Conservation (phyloP, 2,113 vertebrate genomes). For the Falco punctatus region DNA sequence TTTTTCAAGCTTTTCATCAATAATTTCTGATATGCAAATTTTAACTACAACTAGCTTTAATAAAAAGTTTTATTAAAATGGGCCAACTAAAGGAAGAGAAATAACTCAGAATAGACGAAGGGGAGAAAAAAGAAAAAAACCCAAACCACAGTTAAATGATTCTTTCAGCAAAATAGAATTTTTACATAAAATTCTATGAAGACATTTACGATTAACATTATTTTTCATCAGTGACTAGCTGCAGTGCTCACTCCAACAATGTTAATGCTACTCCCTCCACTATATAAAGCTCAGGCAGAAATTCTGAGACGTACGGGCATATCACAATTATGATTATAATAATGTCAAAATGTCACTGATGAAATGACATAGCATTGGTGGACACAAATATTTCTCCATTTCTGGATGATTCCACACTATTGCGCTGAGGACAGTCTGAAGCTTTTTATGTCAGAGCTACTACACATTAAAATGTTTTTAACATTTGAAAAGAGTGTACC, state of each 20-base stretch:
- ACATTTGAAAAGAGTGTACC: background rate
- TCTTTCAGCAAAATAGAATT: background rate
- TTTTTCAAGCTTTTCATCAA: background rate
- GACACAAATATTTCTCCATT: background rate
- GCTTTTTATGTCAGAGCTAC: background rate
- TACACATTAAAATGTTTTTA: background rate
- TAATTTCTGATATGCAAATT: background rate
- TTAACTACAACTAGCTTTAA: background rate
- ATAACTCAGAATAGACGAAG: background rate
- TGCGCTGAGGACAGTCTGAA: background rate
- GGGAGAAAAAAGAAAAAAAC: background rate
- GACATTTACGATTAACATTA: background rate
- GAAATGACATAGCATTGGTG: background rate
- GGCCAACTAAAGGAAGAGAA: background rate
- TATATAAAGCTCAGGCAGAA: background rate
- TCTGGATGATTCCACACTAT: background rate
- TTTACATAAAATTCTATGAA: background rate
- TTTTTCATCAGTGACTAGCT: background rate
- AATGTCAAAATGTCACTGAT: background rate
- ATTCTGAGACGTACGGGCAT: background rate
- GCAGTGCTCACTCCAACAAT: background rate
- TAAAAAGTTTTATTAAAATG: background rate
- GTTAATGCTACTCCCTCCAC: background rate
- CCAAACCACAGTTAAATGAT: background rate
- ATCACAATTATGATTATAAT: background rate